Evolutionary conservation across 2,113 vertebrate species (phyloP), one percentile per base, ranked within the genome.

Genomic region (Ciconia stormi): DNA sequence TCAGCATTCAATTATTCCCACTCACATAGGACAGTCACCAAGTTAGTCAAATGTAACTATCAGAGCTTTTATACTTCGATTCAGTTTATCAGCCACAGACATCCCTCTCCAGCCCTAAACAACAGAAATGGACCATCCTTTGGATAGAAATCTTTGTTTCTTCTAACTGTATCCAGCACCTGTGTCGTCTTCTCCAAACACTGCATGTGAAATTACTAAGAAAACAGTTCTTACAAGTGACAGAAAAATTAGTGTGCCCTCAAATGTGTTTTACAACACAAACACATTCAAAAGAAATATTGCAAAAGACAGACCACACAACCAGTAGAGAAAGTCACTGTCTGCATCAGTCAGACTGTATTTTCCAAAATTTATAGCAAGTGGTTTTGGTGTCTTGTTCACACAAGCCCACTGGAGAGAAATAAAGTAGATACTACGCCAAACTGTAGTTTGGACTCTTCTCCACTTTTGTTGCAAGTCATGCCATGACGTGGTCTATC

Each of bases 21-120:
- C 13, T 16, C 27, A 55, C 12, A 18, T 13, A 47, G 1, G 4
- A 20, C 52, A 62, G 40, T 20, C 50, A 80, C 20, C 0, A 1
- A 40, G 36, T 47, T 38, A 53, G 66, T 56, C 42, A 30, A 46
- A 36, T 40, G n/a, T 62, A 20, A 23, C 58, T 29, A 7, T 18
- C 18, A 8, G 1, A 34, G 44, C 42, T 50, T 59, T 46, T 50
- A 78, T 34, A 52, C 67, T 73, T 78, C 1, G 1, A 29, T 46
- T 80, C 40, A 20, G 11, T 50, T 47, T 62, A 40, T 10, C 18
- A 87, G 66, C 30, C 36, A 30, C 52, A 67, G 23, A 53, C 30
- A 38, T 61, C 52, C 36, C 30, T 34, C 34, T 74, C 26, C 1
- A 1, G 36, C 44, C 50, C 32, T 19, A 29, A 27, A 40, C 10